Evolutionary conservation across 2,888 invertebrate species (phyloP).

Genomic region (Cotesia congregata): DNA sequence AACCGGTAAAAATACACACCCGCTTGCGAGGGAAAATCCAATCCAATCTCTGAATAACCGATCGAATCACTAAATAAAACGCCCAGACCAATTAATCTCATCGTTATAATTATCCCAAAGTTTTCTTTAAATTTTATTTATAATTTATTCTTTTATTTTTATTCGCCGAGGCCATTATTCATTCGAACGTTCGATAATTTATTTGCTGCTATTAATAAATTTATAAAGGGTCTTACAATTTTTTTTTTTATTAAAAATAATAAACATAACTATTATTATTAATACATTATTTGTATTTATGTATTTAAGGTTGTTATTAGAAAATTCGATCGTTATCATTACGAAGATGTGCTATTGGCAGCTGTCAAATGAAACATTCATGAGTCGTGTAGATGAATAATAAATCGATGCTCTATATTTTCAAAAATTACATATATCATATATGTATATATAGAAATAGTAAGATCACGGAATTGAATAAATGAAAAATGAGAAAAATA

Average conservation of each 20-base stretch:
- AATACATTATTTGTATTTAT: neutral
- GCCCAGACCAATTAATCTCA: neutral
- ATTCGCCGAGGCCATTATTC: neutral
- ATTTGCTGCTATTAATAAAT: neutral
- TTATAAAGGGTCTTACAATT: neutral
- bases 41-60: neutral
- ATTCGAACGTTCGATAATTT: neutral
- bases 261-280: neutral
- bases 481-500: neutral
- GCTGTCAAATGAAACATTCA: slow-evolving; percentile 2
- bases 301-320: neutral
- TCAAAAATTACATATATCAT: neutral
- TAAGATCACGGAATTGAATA: neutral
- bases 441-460: neutral
- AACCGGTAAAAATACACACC: neutral
- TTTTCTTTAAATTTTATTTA: neutral
- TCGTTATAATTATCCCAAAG: neutral
- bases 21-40: neutral
- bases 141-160: neutral
- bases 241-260: neutral
- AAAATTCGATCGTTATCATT: neutral
- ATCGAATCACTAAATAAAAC: neutral
- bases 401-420: neutral
- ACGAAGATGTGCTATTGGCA: slow-evolving; percentile 1
- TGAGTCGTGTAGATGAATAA: neutral